phyloP scores from a whole-genome alignment of 2,888 invertebrate genomes.

The Pheosia gnoma region DNA sequence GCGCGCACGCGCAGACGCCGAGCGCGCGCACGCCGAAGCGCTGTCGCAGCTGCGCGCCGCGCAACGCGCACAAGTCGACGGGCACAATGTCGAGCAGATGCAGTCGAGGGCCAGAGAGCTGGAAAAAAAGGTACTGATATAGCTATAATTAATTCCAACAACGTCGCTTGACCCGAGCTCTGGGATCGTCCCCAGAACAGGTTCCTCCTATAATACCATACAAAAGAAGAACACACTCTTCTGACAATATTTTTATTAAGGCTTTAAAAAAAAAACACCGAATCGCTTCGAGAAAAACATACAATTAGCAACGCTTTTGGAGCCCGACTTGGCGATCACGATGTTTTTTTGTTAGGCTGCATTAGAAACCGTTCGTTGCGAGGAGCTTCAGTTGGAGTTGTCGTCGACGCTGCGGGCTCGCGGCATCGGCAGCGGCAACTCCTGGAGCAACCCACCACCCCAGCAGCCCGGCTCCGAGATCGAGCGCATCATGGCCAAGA shows the following conservation, averaged over 20 bases:
- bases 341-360: conserved; percentile 76
- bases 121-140: conserved; percentile 90
- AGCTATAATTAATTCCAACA: not conserved
- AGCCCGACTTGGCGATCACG: not conserved
- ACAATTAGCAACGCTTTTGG: no score
- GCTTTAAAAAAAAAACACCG: no score
- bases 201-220: no score
- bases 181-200: no score
- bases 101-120: conserved; percentile 94
- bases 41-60: conserved; percentile 87
- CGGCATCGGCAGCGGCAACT: conserved; percentile 65
- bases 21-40: conserved; percentile 91
- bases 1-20: conserved; percentile 89
- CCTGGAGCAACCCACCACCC: conserved; percentile 70
- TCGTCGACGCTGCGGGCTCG: conserved; percentile 86
- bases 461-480: conserved; percentile 89
- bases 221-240: no score
- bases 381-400: conserved; percentile 95
- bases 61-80: conserved; percentile 72
- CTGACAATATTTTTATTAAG: no score
- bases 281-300: no score
- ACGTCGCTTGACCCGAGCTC: no score
- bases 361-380: conserved; percentile 89
- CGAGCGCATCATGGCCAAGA: conserved; percentile 97
- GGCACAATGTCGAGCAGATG: conserved; percentile 87